Evolutionary conservation across 1,140 invertebrate genomes (phyloP).

Genomic region (Pseudobourletiella spinata): DNA sequence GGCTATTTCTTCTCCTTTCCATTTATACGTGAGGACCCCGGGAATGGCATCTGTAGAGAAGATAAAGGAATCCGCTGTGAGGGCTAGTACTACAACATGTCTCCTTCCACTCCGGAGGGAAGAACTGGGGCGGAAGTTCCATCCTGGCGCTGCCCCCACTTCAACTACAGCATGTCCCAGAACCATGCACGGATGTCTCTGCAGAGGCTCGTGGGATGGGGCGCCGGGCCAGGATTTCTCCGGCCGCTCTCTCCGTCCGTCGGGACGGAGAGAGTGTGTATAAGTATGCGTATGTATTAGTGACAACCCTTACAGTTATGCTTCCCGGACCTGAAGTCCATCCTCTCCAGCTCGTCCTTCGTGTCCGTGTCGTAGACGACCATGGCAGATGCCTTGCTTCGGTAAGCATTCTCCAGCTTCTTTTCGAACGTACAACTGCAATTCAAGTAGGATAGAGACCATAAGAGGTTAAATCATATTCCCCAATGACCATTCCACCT

Average conservation of each 20-base stretch:
- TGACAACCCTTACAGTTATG: constrained; percentile 34
- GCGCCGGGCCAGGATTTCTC: too few species aligned
- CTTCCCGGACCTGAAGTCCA: constrained; percentile 47
- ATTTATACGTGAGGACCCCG: constrained; percentile 64
- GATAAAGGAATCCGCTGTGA: not conserved
- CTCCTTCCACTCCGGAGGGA: too few species aligned
- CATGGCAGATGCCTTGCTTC: constrained; percentile 58
- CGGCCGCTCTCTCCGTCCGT: too few species aligned
- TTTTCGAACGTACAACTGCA: constrained; percentile 59
- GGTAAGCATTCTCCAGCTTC: constrained; percentile 62
- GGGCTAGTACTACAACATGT: too few species aligned
- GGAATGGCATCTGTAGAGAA: constrained; percentile 56
- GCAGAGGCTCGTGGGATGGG: too few species aligned
- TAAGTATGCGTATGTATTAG: constrained; percentile 9
- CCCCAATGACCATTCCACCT: too few species aligned
- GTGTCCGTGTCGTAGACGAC: constrained; percentile 65
- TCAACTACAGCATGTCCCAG: too few species aligned
- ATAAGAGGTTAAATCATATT: not conserved
- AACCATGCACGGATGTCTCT: too few species aligned
- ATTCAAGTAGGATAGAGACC: not conserved
- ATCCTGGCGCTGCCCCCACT: too few species aligned
- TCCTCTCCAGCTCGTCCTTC: constrained; percentile 55
- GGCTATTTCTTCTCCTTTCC: constrained; percentile 62
- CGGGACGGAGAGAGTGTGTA: not conserved
- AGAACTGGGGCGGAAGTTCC: too few species aligned